Base-by-base conservation (phyloP, 2,888 invertebrate genomes). In the Clunio marinus region DNA sequence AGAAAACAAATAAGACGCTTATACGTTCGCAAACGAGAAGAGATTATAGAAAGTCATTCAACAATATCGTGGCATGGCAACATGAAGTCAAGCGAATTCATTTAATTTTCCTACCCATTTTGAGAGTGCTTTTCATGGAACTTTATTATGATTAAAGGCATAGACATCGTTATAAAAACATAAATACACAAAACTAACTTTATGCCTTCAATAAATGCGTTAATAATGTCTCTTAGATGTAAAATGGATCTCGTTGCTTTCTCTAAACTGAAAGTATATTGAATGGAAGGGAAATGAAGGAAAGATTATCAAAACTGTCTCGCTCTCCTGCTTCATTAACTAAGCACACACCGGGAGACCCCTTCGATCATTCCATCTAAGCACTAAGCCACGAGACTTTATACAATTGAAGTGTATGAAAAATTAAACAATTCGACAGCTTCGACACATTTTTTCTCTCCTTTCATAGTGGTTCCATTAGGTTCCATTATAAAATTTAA, bases 21-120 rank as follows among this genome's bases (percentile, higher is more conserved):
- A 57, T 15, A 5, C 5, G 25, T 15, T n/a, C n/a, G n/a, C 51
- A 22, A 51, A 51, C 5, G 51, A 51, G 51, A 51, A 22, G 25
- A 25, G 63, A 65, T 65, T 65, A 65, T 46, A 65, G 63, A 65
- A 65, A 65, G 63, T 65, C 17, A n/a, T 51, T 51, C 51, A n/a
- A 51, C 51, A 51, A 51, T 22, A 22, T 22, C 51, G n/a, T 15
- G n/a, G 15, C 10, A 51, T n/a, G 45, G 15, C 5, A 45, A 45
- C 45, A 45, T 45, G n/a, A 45, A 45, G 51, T 22, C n/a, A n/a
- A n/a, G 51, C 51, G 3, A 51, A 51, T 22, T 51, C 41, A 15
- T 41, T 41, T 41, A 8, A 15, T 10, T 17, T 51, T 51, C n/a
- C n/a, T 22, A 51, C 2, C 51, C 51, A 51, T 51, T 22, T 51